Base-by-base conservation (phyloP, 2,113 vertebrate genomes). In the Urocitellus parryii region DNA sequence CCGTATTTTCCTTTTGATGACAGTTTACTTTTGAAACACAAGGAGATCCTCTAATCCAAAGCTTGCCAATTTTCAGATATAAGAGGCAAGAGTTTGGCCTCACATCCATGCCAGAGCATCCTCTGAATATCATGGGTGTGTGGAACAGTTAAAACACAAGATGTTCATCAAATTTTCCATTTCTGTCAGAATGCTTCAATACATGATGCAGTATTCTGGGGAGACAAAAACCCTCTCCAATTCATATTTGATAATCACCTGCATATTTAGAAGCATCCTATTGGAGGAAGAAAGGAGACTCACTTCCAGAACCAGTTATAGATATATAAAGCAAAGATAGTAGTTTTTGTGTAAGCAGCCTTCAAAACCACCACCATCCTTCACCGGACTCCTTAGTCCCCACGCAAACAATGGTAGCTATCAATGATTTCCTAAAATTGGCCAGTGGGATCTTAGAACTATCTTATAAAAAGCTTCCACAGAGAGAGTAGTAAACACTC, bases 281-380 rank as follows among this genome's bases (percentile, higher is more conserved):
- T 97, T 92, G 96, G 97, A 97, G 94, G 96, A 96, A 98, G 98
- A 97, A 97, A 97, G 93, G 96, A 98, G 95, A 88, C 80, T 95
- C 93, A 81, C 89, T 97, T 98, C 97, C 96, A 73, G 90, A 98
- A 98, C 97, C 95, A 95, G 96, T 97, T 98, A 98, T 98, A 98
- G 97, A 98, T 98, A 98, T 98, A 97, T 98, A 98, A 98, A 98
- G 97, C 93, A 98, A 94, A 98, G 98, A 97, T 97, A 98, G 98
- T 98, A 98, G 94, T 97, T 97, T 42, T 42, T 42, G 94, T 98
- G 97, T 97, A 98, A 98, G 98, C 97, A 98, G 97, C 93, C 97
- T 27, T 95, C 96, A 97, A 96, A 97, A 97, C 96, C 98, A 97
- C 96, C 92, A 98, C 90, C 96, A 98, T 98, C 97, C 96, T 98